phyloP scores from a whole-genome alignment of 2,113 vertebrate species.

The Pipra filicauda region DNA sequence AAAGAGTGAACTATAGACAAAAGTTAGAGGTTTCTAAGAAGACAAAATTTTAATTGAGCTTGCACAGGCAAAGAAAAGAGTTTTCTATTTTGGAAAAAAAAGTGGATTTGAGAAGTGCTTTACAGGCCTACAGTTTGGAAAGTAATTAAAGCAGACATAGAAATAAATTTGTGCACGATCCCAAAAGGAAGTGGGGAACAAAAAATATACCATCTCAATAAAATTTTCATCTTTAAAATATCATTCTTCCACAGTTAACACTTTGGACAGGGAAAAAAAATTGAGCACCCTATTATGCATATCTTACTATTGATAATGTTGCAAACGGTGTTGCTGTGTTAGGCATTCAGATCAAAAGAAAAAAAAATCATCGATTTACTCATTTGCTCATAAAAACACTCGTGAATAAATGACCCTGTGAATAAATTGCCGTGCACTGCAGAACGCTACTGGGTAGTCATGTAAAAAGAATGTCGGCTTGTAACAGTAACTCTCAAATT shows the following conservation, averaged over 20 bases:
- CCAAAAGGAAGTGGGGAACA: not conserved
- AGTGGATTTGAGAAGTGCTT: not conserved
- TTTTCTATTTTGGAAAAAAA: not conserved
- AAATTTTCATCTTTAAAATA: not conserved
- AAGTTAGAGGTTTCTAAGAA: slow-evolving; percentile 1
- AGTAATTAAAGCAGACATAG: not conserved
- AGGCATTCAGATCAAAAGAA: not conserved
- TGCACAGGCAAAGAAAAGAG: not conserved
- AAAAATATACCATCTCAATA: not conserved
- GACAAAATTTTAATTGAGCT: not conserved
- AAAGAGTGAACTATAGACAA: not conserved
- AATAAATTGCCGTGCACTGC: not conserved
- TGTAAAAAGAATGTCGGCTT: slow-evolving; percentile 28
- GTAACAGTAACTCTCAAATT: slow-evolving; percentile 42
- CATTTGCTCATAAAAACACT: slow-evolving; percentile 29
- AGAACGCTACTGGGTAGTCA: not conserved
- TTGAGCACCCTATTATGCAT: not conserved
- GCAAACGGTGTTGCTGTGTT: accelerated
- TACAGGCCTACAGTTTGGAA: not conserved
- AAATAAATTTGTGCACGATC: not conserved
- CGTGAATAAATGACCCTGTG: not conserved
- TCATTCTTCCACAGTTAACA: not conserved
- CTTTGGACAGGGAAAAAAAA: not conserved
- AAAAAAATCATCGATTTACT: not conserved
- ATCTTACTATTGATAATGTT: not conserved